Base-by-base conservation (phyloP, 1,140 invertebrate species). In the Brachionus plicatilis region DNA sequence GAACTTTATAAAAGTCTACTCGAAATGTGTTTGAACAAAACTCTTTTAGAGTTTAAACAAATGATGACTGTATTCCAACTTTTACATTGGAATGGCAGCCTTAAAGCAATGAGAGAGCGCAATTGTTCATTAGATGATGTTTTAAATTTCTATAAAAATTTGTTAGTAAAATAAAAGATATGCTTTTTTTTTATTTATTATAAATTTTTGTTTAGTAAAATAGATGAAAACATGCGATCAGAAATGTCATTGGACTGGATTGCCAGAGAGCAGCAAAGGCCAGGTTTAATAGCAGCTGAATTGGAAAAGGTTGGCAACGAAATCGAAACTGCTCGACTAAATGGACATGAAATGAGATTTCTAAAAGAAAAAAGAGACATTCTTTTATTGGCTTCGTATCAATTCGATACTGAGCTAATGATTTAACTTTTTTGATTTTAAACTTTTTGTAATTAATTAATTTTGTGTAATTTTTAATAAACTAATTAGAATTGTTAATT, bases 201-300 rank as follows among this genome's bases (percentile, higher is more conserved):
- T 82, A 41, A 12, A 5, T 68, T 24, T 29, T 96, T 94, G 20
- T 94, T 95, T 87, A 92, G 95, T 12, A 89, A 90, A 14, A 91
- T 96, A 14, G 95, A 97, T 87, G 95, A 97, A 88, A 95, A 95
- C 87, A 97, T 97, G 95, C 92, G 96, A 75, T 94, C 94, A 76
- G 95, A 96, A 90, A 97, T 97, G 95, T 95, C 95, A 0, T 91
- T 96, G 20, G 95, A 96, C 88, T 97, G 95, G 95, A 95, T 96
- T n/a, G 94, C 95, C 1, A 87, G 91, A 17, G 94, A 95, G 86
- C 93, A 95, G 84, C 95, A 96, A 87, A 93, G 92, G 76, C 92
- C 93, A 0, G 94, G 94, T 0, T 92, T 95, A 41, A 92, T 97
- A 14, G 91, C 93, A 0, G 91, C 93, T 85, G 95, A 97, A 88